phyloP scores from a whole-genome alignment of 2,888 invertebrate species.

The Ophion costatus region DNA sequence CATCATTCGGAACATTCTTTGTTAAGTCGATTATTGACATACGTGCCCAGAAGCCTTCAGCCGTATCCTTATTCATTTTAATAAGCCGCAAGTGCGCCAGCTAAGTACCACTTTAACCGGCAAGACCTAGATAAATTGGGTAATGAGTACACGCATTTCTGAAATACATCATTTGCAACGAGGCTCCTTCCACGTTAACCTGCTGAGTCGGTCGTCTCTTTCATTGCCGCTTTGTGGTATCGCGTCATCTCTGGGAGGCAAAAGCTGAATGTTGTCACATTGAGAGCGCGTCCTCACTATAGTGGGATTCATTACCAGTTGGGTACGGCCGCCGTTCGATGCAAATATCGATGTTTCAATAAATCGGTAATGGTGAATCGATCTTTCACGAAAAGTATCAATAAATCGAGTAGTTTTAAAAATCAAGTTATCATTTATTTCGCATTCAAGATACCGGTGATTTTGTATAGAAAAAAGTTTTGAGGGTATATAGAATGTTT shows the following conservation, averaged over 20 bases:
- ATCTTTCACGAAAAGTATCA: neutral
- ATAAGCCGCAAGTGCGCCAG: conserved; percentile 37
- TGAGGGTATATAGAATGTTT: too few species aligned
- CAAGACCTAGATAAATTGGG: conserved; percentile 54
- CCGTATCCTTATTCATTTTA: conserved; percentile 26
- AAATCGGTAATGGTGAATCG: neutral
- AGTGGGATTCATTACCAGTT: neutral
- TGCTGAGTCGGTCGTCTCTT: neutral
- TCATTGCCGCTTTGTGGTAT: neutral
- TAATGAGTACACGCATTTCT: conserved; percentile 71
- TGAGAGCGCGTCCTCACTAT: neutral
- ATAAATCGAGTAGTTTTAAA: neutral
- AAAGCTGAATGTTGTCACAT: neutral
- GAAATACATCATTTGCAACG: conserved; percentile 68
- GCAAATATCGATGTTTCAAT: neutral
- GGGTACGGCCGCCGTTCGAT: neutral
- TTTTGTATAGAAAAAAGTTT: too few species aligned
- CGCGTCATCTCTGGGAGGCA: neutral
- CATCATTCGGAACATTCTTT: neutral
- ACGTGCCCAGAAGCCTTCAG: neutral
- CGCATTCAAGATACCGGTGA: neutral
- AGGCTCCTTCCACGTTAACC: conserved; percentile 49
- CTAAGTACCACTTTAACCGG: conserved; percentile 36
- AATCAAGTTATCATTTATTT: neutral
- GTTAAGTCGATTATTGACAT: conserved; percentile 15